These are phyloP conservation scores for Diacarnus erythraeanus DNA, from an alignment of 37 sponge, comb jelly and placozoan genomes.

Conservation along the genomic window DNA sequence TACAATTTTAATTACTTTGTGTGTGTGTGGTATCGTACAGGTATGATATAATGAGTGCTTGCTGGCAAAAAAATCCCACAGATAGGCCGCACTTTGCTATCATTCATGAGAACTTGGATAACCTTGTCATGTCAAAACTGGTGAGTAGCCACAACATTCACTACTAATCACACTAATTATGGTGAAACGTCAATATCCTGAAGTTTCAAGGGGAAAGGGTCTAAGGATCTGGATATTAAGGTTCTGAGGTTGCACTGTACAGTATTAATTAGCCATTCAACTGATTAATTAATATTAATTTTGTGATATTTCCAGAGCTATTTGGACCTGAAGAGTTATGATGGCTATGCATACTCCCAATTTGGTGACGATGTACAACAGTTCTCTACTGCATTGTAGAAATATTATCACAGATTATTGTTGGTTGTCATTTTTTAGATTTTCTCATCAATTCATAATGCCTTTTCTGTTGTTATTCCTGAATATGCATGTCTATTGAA, in stretches of 20 bases:
- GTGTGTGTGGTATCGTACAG: too few species aligned
- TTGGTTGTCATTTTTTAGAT: too few species aligned
- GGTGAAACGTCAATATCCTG: too few species aligned
- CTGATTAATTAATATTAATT: neutral
- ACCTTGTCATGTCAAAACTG: slow-evolving; percentile 48
- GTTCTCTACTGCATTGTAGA: slow-evolving; percentile 41
- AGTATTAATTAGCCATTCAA: neutral
- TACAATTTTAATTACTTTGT: too few species aligned
- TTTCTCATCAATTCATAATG: too few species aligned
- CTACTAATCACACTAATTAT: neutral
- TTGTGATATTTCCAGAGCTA: slow-evolving; percentile 32
- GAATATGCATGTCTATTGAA: too few species aligned
- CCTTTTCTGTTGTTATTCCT: too few species aligned
- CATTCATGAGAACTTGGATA: slow-evolving; percentile 40
- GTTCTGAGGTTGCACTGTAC: neutral
- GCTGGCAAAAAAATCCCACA: slow-evolving; percentile 52
- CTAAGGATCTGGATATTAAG: too few species aligned
- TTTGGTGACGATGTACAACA: slow-evolving; percentile 52
- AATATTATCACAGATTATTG: neutral
- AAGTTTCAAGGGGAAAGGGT: too few species aligned
- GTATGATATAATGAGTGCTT: slow-evolving; percentile 52
- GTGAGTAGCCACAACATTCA: slow-evolving; percentile 15
- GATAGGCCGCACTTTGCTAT: slow-evolving; percentile 53
- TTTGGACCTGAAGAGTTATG: slow-evolving; percentile 52
- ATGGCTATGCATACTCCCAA: slow-evolving; percentile 51